Base-by-base conservation (phyloP, 2,113 vertebrate genomes). In the Rhadina sibilatrix region DNA sequence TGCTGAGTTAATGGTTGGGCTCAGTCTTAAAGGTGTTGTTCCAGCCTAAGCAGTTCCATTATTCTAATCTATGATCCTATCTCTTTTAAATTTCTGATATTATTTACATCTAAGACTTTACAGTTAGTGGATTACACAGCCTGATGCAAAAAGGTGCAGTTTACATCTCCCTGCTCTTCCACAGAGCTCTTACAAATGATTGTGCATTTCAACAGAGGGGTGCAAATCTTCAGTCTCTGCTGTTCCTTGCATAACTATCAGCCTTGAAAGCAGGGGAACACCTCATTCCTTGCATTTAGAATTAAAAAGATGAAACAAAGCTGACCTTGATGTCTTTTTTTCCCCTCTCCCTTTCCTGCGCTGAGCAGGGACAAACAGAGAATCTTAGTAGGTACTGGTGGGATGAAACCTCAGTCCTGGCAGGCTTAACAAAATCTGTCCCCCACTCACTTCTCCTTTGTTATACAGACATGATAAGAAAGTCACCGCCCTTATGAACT, bases 401-500 rank as follows among this genome's bases (percentile, higher is more conserved):
- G 53, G 50, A 37, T 40, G 52, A 50, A 89, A 40, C 52, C 16
- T 47, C 16, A 22, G 28, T 44, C 14, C 37, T 60, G 64, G 4
- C 27, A 69, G 30, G 18, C 18, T 69, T 37, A 65, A 56, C 5
- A 74, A n/a, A 69, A 37, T 25, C 37, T 61, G 6, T 0, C 10
- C 2, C 13, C 10, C 6, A 5, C 1, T 2, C 6, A 6, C 3
- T 52, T 27, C 27, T 50, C 23, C 8, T 52, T 37, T 79, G 40
- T 46, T 72, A 5, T 24, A 38, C 12, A 49, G 20, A 20, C 30
- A 25, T 47, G 28, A 27, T 20, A 56, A 82, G 30, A 24, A 72
- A 71, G 49, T 71, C 53, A 28, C 40, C 91, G 70, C 16, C 5
- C 6, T 53, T 25, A 3, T 10, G 33, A 69, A 22, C 27, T 50